A percentile compares a stretch with the other conserved stretches of the same genome.
These are phyloP conservation scores for Grantiella picta DNA, from an alignment of 2,113 vertebrate species.

Conservation along the genomic window DNA sequence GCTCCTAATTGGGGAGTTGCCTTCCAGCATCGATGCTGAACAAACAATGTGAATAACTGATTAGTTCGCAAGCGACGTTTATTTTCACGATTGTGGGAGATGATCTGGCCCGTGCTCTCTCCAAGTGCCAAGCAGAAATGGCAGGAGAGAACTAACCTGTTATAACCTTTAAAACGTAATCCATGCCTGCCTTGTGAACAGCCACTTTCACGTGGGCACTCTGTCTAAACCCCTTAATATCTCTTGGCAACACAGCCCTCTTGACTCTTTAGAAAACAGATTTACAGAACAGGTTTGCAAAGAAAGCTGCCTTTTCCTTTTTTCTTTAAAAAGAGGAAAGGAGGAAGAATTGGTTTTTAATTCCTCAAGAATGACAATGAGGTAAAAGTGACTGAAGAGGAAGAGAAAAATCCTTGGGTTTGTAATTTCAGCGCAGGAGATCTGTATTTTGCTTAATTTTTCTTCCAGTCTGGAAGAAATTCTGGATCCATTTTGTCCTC, in stretches of 20 bases:
- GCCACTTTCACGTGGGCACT: slow-evolving; percentile 46
- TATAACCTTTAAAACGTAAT: slow-evolving; percentile 11
- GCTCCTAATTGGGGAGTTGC: slow-evolving; percentile 56
- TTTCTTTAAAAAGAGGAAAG: not conserved
- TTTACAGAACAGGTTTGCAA: not conserved
- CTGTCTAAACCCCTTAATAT: slow-evolving; percentile 49
- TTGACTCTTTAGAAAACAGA: slow-evolving; percentile 20
- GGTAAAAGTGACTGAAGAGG: not conserved
- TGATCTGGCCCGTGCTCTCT: not conserved
- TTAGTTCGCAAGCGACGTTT: slow-evolving; percentile 13
- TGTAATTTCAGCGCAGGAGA: not conserved
- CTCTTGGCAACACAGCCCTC: slow-evolving; percentile 42
- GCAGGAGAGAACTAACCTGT: slow-evolving; percentile 18
- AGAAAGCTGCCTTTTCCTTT: not conserved
- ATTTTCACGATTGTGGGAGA: not conserved
- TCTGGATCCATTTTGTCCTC: slow-evolving; percentile 59
- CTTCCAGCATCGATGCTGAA: slow-evolving; percentile 21
- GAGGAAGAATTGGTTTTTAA: not conserved
- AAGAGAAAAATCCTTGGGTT: not conserved
- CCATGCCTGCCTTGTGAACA: not conserved
- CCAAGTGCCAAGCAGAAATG: not conserved
- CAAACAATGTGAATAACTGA: slow-evolving; percentile 23
- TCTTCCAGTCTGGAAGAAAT: slow-evolving; percentile 19
- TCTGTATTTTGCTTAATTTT: not conserved
- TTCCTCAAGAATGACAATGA: not conserved